Evolutionary conservation across 2,797 vertebrate genomes (phyloP), one percentile per base, ranked within the genome.

Genomic region (Xiphorhynchus erythropygius): DNA sequence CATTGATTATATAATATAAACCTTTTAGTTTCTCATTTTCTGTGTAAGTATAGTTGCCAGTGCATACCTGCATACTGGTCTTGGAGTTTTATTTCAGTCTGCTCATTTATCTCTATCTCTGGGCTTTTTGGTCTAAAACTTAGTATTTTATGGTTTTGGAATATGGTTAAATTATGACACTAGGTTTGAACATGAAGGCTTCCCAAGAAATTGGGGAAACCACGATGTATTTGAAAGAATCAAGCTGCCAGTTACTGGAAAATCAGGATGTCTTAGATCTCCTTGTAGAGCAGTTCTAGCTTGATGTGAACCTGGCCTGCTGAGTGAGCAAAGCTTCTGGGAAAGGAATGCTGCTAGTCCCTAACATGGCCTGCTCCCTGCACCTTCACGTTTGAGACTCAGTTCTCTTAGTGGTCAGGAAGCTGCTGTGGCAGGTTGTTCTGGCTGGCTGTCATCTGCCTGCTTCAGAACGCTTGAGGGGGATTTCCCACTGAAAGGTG

Each of bases 401-500:
- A 44, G 18, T 67, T 92, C 46, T 87, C 59, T 79, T 37, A 70
- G 80, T 30, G 68, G 60, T 80, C 90, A 83, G 95, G 90, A 95
- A 92, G 83, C 52, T 59, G 65, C 69, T 46, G 56, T 89, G 65
- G 14, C 76, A 87, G 87, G 94, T 93, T 71, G 85, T 16, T 81
- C n/a, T 67, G 71, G 8, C 78, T 86, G 73, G 18, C 39, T 53
- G 44, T 60, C 32, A 13, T 53, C 82, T 77, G 35, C 37, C 60
- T 86, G 10, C 50, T 87, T 89, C 75, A 64, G 65, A 85, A n/a
- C 18, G 60, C 47, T 93, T 5, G 4, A 50, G 75, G 87, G 95
- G 94, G 69, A 69, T 95, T 97, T 97, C 91, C 89, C 55, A 16
- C 37, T 79, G 67, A 32, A 81, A 67, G 56, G 47, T 81, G 52